Conservation (phyloP, 2,797 vertebrate species). For the Tadarida brasiliensis region DNA sequence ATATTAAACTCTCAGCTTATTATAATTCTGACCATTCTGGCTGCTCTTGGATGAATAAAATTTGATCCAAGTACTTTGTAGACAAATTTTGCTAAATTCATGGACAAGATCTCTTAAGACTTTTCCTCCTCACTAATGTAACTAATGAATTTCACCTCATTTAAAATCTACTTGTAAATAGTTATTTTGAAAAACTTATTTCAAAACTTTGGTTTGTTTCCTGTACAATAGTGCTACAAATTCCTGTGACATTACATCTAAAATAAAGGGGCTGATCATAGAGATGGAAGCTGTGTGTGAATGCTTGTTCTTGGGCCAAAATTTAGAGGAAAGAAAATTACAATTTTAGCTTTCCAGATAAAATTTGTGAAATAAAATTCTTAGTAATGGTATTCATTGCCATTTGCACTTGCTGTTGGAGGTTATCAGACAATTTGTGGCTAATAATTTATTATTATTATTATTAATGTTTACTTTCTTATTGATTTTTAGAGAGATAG, state of each 20-base stretch:
- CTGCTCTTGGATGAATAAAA: neutral
- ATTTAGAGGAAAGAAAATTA: neutral
- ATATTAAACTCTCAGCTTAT: neutral
- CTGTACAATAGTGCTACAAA: neutral
- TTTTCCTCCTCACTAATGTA: neutral
- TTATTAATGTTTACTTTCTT: no score
- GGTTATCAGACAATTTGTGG: neutral
- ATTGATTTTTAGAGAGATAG: no score
- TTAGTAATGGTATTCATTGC: neutral
- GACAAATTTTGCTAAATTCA: neutral
- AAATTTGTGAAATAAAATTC: neutral
- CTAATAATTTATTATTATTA: no score
- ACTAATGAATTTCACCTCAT: neutral
- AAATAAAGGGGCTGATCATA: neutral
- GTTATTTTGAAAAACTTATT: neutral
- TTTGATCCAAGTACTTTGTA: neutral
- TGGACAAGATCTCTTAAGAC: neutral
- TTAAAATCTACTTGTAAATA: neutral
- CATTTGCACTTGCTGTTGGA: neutral
- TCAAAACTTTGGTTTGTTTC: conserved; percentile 34
- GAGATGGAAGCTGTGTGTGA: neutral
- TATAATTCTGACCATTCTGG: neutral
- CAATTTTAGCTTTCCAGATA: neutral
- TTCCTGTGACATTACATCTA: neutral
- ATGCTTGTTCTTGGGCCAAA: neutral